These are phyloP conservation scores for Paramisgurnus dabryanus DNA, from an alignment of 2,113 vertebrate genomes.

Conservation along the genomic window DNA sequence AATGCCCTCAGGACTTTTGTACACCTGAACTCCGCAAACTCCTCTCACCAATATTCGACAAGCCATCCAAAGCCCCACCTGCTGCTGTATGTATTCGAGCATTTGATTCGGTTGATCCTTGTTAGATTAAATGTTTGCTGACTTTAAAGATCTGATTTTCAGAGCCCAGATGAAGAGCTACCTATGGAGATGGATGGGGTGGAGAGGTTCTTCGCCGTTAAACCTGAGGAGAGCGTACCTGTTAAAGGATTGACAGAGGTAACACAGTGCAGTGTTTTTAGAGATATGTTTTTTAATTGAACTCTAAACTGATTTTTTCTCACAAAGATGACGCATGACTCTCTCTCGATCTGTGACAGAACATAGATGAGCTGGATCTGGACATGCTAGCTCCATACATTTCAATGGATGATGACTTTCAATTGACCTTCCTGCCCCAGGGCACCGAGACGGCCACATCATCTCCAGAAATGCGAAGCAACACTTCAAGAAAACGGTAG, in stretches of 20 bases:
- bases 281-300: neutral
- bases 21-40: slow-evolving; percentile 78
- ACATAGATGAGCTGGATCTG: slow-evolving; percentile 74
- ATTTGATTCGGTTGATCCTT: too few relatives aligned
- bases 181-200: slow-evolving; percentile 64
- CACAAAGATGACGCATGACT: too few relatives aligned
- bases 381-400: slow-evolving; percentile 91
- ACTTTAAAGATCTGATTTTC: neutral
- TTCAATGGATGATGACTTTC: slow-evolving; percentile 92
- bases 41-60: slow-evolving; percentile 81
- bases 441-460: slow-evolving; percentile 47
- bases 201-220: slow-evolving; percentile 69
- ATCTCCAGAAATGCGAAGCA: neutral
- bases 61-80: neutral
- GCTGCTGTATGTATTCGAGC: slow-evolving; percentile 43
- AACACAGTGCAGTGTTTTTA: neutral
- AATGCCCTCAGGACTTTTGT: slow-evolving; percentile 80
- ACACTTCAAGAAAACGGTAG: slow-evolving; percentile 67
- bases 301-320: too few relatives aligned
- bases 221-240: slow-evolving; percentile 54
- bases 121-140: neutral
- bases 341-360: slow-evolving; percentile 49
- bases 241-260: slow-evolving; percentile 60
- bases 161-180: slow-evolving; percentile 46
- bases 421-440: slow-evolving; percentile 73